Evolutionary conservation across 2,888 invertebrate genomes (phyloP), one percentile per base, ranked within the genome.

Genomic region (Lucinisca nassula): DNA sequence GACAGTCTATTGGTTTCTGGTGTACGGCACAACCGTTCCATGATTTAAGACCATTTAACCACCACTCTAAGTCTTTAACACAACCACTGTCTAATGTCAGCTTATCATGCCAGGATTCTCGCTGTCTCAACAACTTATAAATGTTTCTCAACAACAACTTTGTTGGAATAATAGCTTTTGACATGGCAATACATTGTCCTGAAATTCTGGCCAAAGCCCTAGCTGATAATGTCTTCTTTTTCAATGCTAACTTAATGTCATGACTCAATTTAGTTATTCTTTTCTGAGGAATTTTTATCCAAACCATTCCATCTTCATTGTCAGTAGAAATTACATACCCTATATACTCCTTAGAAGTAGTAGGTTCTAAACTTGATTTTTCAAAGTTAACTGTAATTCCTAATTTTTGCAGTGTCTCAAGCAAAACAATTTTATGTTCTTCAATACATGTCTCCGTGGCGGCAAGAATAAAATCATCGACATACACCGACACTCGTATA

Each of bases 161-260:
- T n/a, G 32, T 49, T 6, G 72, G 79, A 67, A 79, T 45, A 0
- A 79, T 37, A 6, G 40, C 37, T 6, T 70, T 61, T n/a, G 37
- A 79, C 79, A 79, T 79, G 45, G 72, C 40, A 35, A 79, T 37
- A 70, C 79, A 79, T 27, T 79, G 79, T 8, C 79, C 79, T 0
- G 30, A 70, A 12, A 79, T 70, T 61, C 79, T 61, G 38, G 79
- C 79, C 30, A 79, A 49, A 3, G 35, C 67, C 35, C 70, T 24
- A 21, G 79, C 67, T 1, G 67, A 67, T 30, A 79, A 1, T 21
- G 30, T 67, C 3, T 45, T 32, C 49, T 37, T 79, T 21, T 10
- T 70, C 32, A 79, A 67, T 0, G n/a, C n/a, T 8, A n/a, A 45
- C 27, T 40, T 27, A 21, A 79, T 79, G 24, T 61, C 67, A n/a